Evolutionary conservation across 2,797 vertebrate genomes (phyloP).

Genomic region (Pseudochromis fuscus): DNA sequence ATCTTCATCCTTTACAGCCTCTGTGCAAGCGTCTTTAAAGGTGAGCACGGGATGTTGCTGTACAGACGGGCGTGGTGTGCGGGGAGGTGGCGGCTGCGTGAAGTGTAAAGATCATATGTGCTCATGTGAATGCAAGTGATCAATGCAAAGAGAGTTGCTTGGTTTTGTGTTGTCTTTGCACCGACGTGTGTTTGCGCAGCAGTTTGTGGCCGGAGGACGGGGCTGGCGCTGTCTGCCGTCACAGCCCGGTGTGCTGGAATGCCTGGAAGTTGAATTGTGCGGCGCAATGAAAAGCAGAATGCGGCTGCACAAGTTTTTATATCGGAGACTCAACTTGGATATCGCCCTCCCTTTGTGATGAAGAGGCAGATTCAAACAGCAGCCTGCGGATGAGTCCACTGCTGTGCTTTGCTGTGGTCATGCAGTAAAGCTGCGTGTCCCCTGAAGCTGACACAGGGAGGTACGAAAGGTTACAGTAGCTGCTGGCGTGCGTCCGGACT

Average conservation of each 20-base stretch:
- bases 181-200: slow-evolving; percentile 41
- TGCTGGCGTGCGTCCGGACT: slow-evolving; percentile 45
- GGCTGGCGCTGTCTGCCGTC: slow-evolving; percentile 29
- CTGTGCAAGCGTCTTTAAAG: slow-evolving; percentile 84
- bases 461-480: slow-evolving; percentile 49
- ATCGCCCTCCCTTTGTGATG: slow-evolving; percentile 6
- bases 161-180: neutral
- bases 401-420: slow-evolving; percentile 14
- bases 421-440: slow-evolving; percentile 3
- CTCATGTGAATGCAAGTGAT: slow-evolving; percentile 41
- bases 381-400: slow-evolving; percentile 36
- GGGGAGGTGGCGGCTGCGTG: slow-evolving; percentile 37
- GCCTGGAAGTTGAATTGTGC: slow-evolving; percentile 76
- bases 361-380: slow-evolving; percentile 11
- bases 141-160: slow-evolving; percentile 21
- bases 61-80: slow-evolving; percentile 81
- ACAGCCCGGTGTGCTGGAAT: slow-evolving; percentile 72
- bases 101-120: slow-evolving; percentile 51
- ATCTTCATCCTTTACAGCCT: slow-evolving; percentile 87
- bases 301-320: slow-evolving; percentile 76
- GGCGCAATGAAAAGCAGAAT: slow-evolving; percentile 57
- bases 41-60: slow-evolving; percentile 79
- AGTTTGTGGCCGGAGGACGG: slow-evolving; percentile 38
- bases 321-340: slow-evolving; percentile 61
- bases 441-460: slow-evolving; percentile 49